Evolutionary conservation across 2,797 vertebrate species (phyloP).

Genomic region (Phrynocephalus vlangalii): DNA sequence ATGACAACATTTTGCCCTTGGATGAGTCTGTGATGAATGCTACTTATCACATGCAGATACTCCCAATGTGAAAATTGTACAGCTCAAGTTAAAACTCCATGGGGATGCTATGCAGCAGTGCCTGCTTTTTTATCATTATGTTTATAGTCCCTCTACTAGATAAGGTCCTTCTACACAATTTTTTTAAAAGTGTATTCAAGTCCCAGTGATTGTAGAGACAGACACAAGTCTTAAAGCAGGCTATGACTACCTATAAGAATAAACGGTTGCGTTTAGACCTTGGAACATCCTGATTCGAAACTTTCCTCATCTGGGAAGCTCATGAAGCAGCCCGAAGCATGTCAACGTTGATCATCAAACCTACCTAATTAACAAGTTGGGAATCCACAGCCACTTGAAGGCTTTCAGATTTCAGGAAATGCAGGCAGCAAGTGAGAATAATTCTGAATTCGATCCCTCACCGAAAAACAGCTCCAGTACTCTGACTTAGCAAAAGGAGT

Average conservation of each 20-base stretch:
- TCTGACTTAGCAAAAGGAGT: too few species aligned
- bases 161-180: neutral
- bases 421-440: neutral
- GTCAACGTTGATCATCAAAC: neutral
- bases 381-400: neutral
- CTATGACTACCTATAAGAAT: neutral
- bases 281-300: neutral
- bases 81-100: slow-evolving; percentile 28
- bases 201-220: neutral
- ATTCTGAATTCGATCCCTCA: neutral
- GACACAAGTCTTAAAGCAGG: neutral
- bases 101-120: neutral
- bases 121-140: slow-evolving; percentile 17
- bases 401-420: too few species aligned
- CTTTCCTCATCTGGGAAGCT: neutral
- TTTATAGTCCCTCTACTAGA: slow-evolving; percentile 3
- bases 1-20: slow-evolving; percentile 30
- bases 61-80: slow-evolving; percentile 31
- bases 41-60: slow-evolving; percentile 20
- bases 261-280: neutral
- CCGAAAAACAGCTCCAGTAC: neutral
- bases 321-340: neutral
- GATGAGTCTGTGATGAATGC: slow-evolving; percentile 24
- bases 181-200: neutral
- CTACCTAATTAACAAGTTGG: neutral